Conservation (phyloP, 2,888 invertebrate species). For the Yponomeuta malinellus region DNA sequence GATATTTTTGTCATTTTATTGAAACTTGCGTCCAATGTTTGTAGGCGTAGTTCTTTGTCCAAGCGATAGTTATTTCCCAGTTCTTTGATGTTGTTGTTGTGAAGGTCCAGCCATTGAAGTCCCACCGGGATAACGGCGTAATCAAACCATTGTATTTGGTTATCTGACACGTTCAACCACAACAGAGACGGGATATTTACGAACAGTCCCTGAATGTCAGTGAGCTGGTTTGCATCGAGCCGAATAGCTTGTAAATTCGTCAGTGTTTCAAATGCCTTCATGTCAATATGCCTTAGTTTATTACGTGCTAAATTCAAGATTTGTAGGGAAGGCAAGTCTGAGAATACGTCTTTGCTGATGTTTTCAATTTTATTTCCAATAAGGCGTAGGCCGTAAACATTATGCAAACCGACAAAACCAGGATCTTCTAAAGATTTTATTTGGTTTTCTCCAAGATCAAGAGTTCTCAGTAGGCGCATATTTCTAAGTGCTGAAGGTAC, state of each 20-base stretch:
- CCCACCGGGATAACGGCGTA: constrained; percentile 88
- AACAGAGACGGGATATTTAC: constrained; percentile 87
- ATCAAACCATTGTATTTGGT: constrained; percentile 91
- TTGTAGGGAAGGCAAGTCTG: constrained; percentile 86
- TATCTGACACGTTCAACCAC: constrained; percentile 94
- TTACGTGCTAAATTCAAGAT: constrained; percentile 93
- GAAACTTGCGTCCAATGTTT: constrained; percentile 93
- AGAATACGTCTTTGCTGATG: constrained; percentile 86
- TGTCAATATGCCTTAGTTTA: constrained; percentile 84
- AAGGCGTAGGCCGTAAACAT: constrained; percentile 90
- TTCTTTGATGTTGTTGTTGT: constrained; percentile 88
- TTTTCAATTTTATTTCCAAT: constrained; percentile 92
- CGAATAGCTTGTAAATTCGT: constrained; percentile 89
- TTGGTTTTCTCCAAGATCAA: constrained; percentile 94
- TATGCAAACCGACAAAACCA: constrained; percentile 88
- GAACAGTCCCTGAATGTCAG: constrained; percentile 89
- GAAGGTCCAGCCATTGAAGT: constrained; percentile 92
- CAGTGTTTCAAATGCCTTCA: constrained; percentile 87
- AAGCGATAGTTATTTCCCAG: constrained; percentile 84
- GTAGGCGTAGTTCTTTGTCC: constrained; percentile 83
- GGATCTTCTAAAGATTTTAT: constrained; percentile 87
- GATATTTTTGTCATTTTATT: constrained; percentile 88
- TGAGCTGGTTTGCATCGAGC: constrained; percentile 89
- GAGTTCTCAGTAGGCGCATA: constrained; percentile 89
- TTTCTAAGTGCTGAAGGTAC: constrained; percentile 89